These are phyloP conservation scores for Lycocerus yunnanus DNA, from an alignment of 2,888 invertebrate species.

Conservation along the genomic window DNA sequence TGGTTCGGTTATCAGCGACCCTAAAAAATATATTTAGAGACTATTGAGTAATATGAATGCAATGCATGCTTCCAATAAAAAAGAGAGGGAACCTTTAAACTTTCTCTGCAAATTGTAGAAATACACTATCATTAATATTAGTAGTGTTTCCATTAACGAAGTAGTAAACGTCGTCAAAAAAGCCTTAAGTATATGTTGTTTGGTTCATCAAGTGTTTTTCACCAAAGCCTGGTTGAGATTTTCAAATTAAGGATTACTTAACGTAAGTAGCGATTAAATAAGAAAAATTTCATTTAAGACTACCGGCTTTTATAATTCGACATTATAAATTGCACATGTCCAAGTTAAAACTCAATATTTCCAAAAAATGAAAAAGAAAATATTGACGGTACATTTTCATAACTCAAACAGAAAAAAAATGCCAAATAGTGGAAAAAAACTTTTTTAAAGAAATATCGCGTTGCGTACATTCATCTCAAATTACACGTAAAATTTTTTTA, in stretches of 20 bases:
- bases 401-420: not conserved
- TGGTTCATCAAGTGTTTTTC: not conserved
- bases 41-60: conserved; percentile 6
- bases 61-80: not conserved
- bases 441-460: not conserved
- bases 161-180: not conserved
- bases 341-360: not conserved
- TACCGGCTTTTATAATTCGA: not conserved
- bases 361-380: not conserved
- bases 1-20: not conserved
- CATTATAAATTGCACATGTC: not conserved
- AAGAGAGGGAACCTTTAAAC: conserved; percentile 4
- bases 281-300: not conserved
- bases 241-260: not conserved
- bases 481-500: not conserved
- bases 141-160: conserved; percentile 4
- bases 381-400: not conserved
- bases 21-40: not conserved
- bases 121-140: conserved; percentile 1
- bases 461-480: not conserved
- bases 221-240: not conserved
- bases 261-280: not conserved
- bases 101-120: not conserved
- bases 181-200: not conserved
- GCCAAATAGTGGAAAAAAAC: not conserved